A percentile compares a stretch with the other conserved stretches of the same genome.
phyloP scores from a whole-genome alignment of 2,888 invertebrate species.

The Tipula unca region DNA sequence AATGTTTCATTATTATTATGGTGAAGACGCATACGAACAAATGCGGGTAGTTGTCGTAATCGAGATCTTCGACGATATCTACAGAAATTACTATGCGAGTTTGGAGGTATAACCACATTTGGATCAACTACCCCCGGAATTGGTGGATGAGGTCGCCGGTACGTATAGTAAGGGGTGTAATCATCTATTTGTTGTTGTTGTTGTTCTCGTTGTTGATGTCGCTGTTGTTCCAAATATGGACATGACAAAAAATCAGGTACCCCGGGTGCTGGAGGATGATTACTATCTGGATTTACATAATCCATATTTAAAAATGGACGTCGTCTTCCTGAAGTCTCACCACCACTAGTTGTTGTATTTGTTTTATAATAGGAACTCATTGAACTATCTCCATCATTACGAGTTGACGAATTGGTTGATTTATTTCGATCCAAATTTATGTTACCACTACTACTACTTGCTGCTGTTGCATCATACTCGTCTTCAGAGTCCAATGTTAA shows the following conservation, averaged over 20 bases:
- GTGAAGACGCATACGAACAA: background rate
- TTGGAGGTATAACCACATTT: constrained; percentile 10
- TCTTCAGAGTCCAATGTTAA: constrained; percentile 51
- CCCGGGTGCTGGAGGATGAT: background rate
- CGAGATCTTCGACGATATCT: background rate
- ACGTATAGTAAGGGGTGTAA: background rate
- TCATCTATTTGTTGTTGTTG: background rate
- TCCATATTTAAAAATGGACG: constrained; percentile 14
- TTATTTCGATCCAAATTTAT: background rate
- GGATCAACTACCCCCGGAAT: background rate
- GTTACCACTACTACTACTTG: background rate
- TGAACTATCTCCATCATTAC: background rate
- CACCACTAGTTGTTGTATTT: background rate
- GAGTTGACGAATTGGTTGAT: background rate
- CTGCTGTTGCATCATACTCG: constrained; percentile 31
- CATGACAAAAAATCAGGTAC: background rate
- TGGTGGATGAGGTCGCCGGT: background rate
- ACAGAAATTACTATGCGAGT: background rate
- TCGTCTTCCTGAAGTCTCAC: background rate
- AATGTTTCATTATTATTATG: background rate
- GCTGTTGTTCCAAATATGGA: background rate
- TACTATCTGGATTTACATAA: background rate
- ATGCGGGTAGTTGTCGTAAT: background rate
- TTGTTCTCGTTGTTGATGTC: background rate
- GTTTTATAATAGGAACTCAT: background rate